Evolutionary conservation across 2,888 invertebrate species (phyloP), one percentile per base, ranked within the genome.

Genomic region (Napeogenes inachia): DNA sequence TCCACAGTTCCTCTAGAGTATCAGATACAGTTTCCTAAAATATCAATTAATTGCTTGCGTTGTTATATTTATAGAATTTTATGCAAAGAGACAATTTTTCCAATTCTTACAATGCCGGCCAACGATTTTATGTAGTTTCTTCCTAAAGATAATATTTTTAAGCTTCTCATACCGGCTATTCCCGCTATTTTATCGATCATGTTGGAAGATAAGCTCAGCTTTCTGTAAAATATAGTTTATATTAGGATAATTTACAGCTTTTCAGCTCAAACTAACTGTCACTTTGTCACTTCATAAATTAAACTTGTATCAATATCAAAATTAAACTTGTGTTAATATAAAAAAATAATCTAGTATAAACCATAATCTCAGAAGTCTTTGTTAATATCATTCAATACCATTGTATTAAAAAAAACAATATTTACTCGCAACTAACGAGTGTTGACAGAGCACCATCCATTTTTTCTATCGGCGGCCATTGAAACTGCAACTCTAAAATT

Each of bases 181-280:
- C 98, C 98, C 12, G 93, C 92, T 69, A 98, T 96, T 89, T 98
- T 98, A 76, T 98, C 98, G 73, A 98, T 98, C 94, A 94, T 94
- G 76, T 98, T 98, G 8, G 98, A 97, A 0, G 98, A 98, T 4
- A 98, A 85, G 64, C 97, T 97, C 45, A 98, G 82, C 84, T 96
- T 96, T 75, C 96, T 97, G 79, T n/a, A 63, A 55, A 53, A 59
- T 38, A 8, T 12, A 32, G 21, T 30, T 45, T 53, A 10, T 47
- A 3, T 46, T 35, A 13, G 12, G 6, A 21, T 10, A 42, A 10
- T 12, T 42, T 8, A 10, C 4, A 35, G 35, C 30, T 42, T 56
- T 38, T 61, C 4, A 57, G 12, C 57, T 67, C 79, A 74, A 63
- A 82, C 81, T 21, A 46, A 54, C 55, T 58, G 59, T 4, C 45